Evolutionary conservation across 2,113 vertebrate genomes (phyloP), one percentile per base, ranked within the genome.

Genomic region (Papio anubis): DNA sequence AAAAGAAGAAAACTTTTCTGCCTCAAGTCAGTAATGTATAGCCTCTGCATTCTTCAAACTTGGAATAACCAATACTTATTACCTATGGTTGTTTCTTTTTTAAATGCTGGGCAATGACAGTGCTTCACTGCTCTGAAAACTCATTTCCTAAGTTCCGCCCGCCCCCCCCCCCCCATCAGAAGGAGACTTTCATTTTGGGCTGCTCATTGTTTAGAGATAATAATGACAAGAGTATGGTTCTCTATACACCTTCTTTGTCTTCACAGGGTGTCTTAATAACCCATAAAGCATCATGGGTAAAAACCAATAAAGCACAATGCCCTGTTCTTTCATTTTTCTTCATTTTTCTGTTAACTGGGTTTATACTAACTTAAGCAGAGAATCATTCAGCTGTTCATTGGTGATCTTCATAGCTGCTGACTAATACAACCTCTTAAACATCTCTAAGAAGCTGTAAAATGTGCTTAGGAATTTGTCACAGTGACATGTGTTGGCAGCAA

Each of bases 1-100:
- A 92, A 98, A 92, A 93, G 98, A 98, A 97, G 93, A 97, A 95
- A 98, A 96, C 96, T 98, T 97, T 98, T 94, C 57, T 97, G 90
- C 89, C 93, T 75, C 83, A 90, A 96, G 45, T 12, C 68, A 93
- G 59, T 64, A 3, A 76, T 73, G 3, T 79, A 11, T 45, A 68
- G 48, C 43, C 66, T 70, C 0, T 1, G 48, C 3, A 1, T 66
- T 61, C 23, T 79, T 2, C 7, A 23, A 90, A 76, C 92, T 66
- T 66, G 4, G 17, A 96, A 93, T 88, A 86, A 59, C 70, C 75
- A 50, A 40, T 38, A 93, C 40, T 79, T 94, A 91, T 96, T 85
- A 64, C 18, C 52, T 55, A n/a, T 5, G 16, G 30, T 84, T 91
- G 57, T 20, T 40, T 96, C 68, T 93, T 50, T 57, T 93, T 92